A percentile compares a stretch with the other conserved stretches of the same genome.
Evolutionary conservation across 2,113 vertebrate genomes (phyloP).

Genomic region (Bostrychus sinensis): DNA sequence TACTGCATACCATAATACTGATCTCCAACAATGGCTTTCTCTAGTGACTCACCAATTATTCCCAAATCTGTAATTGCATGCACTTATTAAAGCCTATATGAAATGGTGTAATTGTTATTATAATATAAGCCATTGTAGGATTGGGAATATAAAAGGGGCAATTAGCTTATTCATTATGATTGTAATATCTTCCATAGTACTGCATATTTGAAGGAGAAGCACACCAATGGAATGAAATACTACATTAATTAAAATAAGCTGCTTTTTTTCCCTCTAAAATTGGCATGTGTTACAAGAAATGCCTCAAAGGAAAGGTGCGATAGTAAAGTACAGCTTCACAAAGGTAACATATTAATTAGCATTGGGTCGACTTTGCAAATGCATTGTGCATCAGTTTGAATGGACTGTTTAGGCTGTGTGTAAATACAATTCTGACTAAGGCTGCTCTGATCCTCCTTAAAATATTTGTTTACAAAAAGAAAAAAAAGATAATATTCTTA

Average conservation of each 20-base stretch:
- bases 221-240: constrained; percentile 33
- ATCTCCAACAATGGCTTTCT: constrained; percentile 15
- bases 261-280: constrained; percentile 7
- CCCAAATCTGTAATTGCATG: constrained; percentile 49
- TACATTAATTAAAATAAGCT: constrained; percentile 53
- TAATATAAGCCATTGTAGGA: constrained; percentile 47
- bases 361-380: no score
- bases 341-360: constrained; percentile 24
- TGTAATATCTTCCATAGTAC: constrained; percentile 57
- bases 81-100: constrained; percentile 46
- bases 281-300: constrained; percentile 20
- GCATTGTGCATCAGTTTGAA: constrained; percentile 3
- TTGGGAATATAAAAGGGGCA: constrained; percentile 46
- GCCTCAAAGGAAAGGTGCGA: constrained; percentile 18
- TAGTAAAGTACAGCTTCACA: not conserved
- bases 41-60: constrained; percentile 29
- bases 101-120: constrained; percentile 42
- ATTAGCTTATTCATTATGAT: constrained; percentile 67
- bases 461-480: not conserved
- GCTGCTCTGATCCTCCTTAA: not conserved
- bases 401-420: not conserved
- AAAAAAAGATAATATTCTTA: not conserved
- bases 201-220: constrained; percentile 42
- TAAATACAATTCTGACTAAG: not conserved
- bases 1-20: constrained; percentile 2